Percentiles rank a stretch among this genome's conserved stretches.
Evolutionary conservation across 2,888 invertebrate species (phyloP).

Genomic region (Automeris io): DNA sequence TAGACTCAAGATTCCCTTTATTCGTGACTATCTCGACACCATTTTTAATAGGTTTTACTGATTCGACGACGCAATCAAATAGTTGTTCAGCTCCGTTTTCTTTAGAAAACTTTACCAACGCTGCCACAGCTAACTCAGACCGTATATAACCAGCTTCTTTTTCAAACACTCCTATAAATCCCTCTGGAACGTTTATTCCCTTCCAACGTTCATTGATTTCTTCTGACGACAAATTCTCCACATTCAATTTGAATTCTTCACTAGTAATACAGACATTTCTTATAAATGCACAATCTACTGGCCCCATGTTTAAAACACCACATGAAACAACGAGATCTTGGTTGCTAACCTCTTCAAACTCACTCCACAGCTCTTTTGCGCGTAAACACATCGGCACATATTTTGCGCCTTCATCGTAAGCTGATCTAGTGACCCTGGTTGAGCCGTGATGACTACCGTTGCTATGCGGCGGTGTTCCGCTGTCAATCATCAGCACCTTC

Average conservation of each 20-base stretch:
- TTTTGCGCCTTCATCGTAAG: slow-evolving; percentile 8
- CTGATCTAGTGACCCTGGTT: slow-evolving; percentile 4
- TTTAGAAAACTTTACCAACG: slow-evolving; percentile 3
- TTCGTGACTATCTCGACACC: slow-evolving; percentile 5
- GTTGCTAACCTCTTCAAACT: neutral
- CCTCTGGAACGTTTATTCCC: neutral
- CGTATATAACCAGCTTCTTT: slow-evolving; percentile 5
- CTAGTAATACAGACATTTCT: slow-evolving; percentile 1
- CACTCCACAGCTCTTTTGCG: slow-evolving; percentile 6
- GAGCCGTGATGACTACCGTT: slow-evolving; percentile 6
- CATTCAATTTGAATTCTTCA: slow-evolving; percentile 2
- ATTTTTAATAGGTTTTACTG: neutral
- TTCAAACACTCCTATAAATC: slow-evolving; percentile 6
- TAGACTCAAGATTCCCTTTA: slow-evolving; percentile 3
- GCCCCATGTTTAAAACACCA: slow-evolving; percentile 8
- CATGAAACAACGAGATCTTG: slow-evolving; percentile 2
- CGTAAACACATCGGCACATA: slow-evolving; percentile 6
- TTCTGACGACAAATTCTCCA: slow-evolving; percentile 3
- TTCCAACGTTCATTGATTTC: slow-evolving; percentile 5
- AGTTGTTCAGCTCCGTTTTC: slow-evolving; percentile 6
- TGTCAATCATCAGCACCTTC: slow-evolving; percentile 8
- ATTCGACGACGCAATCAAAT: slow-evolving; percentile 4
- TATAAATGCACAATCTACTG: slow-evolving; percentile 4
- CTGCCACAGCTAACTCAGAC: slow-evolving; percentile 1
- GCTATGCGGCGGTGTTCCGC: slow-evolving; percentile 4